Evolutionary conservation across 2,888 invertebrate genomes (phyloP).

Genomic region (Dendrolimus houi): DNA sequence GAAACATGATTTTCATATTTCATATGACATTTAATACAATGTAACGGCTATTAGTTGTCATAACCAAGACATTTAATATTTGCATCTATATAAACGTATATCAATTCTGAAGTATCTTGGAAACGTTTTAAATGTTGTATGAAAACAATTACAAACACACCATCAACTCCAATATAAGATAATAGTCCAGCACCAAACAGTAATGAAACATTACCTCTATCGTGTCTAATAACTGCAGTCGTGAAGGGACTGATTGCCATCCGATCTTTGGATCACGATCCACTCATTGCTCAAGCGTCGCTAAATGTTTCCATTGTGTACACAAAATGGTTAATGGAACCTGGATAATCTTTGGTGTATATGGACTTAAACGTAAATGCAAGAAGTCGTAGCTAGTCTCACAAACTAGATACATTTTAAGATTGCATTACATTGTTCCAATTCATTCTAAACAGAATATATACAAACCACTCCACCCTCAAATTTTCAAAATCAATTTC

Average conservation of each 20-base stretch:
- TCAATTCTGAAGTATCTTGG: not conserved
- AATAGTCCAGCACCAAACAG: not conserved
- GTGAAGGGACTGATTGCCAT: slow-evolving; percentile 65
- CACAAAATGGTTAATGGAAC: slow-evolving; percentile 7
- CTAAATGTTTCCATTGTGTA: slow-evolving; percentile 55
- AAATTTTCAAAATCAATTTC: too few species aligned
- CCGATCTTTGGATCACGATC: slow-evolving; percentile 56
- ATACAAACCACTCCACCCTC: too few species aligned
- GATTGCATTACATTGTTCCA: slow-evolving; percentile 6
- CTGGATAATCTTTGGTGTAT: not conserved
- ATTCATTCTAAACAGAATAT: slow-evolving; percentile 6
- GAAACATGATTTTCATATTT: too few species aligned
- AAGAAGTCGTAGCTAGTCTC: too few species aligned
- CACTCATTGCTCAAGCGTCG: slow-evolving; percentile 38
- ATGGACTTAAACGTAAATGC: too few species aligned
- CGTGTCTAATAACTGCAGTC: slow-evolving; percentile 22
- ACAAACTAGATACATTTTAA: too few species aligned
- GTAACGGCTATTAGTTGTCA: too few species aligned
- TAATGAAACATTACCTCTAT: slow-evolving; percentile 1
- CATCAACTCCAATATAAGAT: not conserved
- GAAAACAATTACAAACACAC: not conserved
- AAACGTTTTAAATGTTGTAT: not conserved
- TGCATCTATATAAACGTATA: too few species aligned
- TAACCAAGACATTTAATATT: too few species aligned
- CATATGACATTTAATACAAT: too few species aligned